Conservation (phyloP, 23 tunicate species). For the Trididemnum miniatum region DNA sequence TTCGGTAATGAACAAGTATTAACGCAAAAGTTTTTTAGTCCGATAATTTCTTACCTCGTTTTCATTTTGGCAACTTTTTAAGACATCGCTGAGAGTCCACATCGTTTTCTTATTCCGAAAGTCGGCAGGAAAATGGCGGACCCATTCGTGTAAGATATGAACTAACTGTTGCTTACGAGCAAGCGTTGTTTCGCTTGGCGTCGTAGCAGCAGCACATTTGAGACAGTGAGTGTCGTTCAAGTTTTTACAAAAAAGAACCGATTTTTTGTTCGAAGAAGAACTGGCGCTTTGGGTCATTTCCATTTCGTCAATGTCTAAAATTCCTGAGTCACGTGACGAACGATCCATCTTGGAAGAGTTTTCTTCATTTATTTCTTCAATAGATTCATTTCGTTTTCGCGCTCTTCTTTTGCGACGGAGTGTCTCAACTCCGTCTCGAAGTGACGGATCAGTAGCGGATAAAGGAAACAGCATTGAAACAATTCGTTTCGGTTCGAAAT, state of each 20-base stretch:
- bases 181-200: not conserved
- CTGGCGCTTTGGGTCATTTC: slow-evolving; percentile 33
- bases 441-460: not conserved
- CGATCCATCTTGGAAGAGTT: slow-evolving; percentile 30
- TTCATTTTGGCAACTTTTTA: slow-evolving; percentile 51
- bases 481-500: slow-evolving; percentile 6
- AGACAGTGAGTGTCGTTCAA: not conserved
- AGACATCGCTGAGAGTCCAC: slow-evolving; percentile 63
- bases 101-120: slow-evolving; percentile 71
- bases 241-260: not conserved
- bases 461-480: not conserved
- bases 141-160: slow-evolving; percentile 83
- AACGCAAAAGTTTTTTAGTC: no score
- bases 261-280: not conserved
- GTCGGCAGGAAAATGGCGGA: slow-evolving; percentile 89
- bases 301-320: slow-evolving; percentile 55
- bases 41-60: slow-evolving; percentile 62
- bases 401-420: slow-evolving; percentile 71
- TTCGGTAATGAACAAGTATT: no score
- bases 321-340: slow-evolving; percentile 82
- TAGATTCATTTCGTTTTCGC: slow-evolving; percentile 38
- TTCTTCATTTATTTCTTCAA: slow-evolving; percentile 6
- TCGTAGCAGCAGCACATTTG: not conserved
- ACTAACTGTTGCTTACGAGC: slow-evolving; percentile 40
- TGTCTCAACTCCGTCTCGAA: slow-evolving; percentile 74